Conservation (phyloP, 2,113 vertebrate genomes). For the Zootoca vivipara region DNA sequence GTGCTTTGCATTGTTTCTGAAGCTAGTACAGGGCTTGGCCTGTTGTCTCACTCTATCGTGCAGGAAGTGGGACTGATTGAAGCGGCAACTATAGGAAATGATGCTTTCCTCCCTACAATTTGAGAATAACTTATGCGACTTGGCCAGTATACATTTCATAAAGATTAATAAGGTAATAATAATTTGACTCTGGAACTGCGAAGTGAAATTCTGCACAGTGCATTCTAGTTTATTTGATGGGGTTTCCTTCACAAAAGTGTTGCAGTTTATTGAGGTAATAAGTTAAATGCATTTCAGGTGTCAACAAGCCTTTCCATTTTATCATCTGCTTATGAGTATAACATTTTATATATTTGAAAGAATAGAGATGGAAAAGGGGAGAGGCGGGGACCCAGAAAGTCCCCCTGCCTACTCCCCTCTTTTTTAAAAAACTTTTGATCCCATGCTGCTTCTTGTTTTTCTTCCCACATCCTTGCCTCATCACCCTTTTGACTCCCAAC, state of each 20-base stretch:
- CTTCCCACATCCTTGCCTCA: no score
- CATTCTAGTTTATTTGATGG: not conserved
- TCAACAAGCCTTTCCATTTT: not conserved
- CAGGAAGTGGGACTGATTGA: slow-evolving; percentile 41
- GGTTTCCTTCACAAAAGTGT: not conserved
- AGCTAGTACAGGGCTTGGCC: not conserved
- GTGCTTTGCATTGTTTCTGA: slow-evolving; percentile 29
- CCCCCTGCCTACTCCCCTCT: not conserved
- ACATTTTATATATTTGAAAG: not conserved
- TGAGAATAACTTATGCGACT: not conserved
- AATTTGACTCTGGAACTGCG: accelerated
- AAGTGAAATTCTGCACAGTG: not conserved
- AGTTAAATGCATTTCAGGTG: not conserved
- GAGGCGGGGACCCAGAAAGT: not conserved
- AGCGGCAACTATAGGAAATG: slow-evolving; percentile 25
- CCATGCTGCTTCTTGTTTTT: not conserved
- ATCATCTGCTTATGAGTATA: not conserved
- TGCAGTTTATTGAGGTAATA: not conserved
- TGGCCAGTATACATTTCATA: not conserved
- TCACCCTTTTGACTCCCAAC: not conserved
- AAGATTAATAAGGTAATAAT: not conserved
- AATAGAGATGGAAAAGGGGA: not conserved
- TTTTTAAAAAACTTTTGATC: no score
- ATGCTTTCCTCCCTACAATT: not conserved
- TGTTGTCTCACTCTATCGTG: slow-evolving; percentile 12